Base-by-base conservation (phyloP, 2,113 vertebrate genomes). In the Bucco capensis region DNA sequence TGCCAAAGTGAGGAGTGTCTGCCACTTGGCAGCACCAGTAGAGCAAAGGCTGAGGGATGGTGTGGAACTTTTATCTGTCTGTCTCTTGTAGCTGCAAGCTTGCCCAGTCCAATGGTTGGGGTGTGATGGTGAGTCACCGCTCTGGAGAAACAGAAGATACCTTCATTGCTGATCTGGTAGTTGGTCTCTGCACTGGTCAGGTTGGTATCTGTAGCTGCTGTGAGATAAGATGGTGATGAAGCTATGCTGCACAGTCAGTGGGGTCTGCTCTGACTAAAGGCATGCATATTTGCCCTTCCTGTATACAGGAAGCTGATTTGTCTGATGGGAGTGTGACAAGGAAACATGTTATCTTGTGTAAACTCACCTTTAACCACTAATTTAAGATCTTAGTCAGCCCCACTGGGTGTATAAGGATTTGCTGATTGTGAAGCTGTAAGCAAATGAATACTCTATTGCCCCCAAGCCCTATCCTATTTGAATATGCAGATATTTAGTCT, bases 121-220 rank as follows among this genome's bases (percentile, higher is more conserved):
- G 99, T 3, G 99, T 99, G 95, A 99, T 99, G 99, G 99, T 99
- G 80, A 99, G 99, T 38, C 99, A 99, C 88, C 98, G 99, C 69
- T 99, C 99, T 1, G 99, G 99, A 51, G 99, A 99, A 95, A 99
- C 99, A 1, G 99, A 99, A 82, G 99, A 99, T 37, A 99, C 99
- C 80, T 99, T 99, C 96, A 99, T 99, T 24, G 99, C 99, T 12
- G 99, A 99, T 92, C 96, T 99, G 95, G 99, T 99, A 23, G 99
- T 99, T 53, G 99, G 99, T 15, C 98, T 99, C 19, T 99, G 98
- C 97, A 99, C 98, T 35, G 99, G 99, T 78, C 99, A 99, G 98
- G 98, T 98, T 51, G 93, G 89, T 92, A 3, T 16, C 83, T 69
- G 12, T 12, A 18, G 35, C 71, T 38, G 65, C 57, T 14, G 28